phyloP scores from a whole-genome alignment of 1,140 invertebrate species.

The Drosophila truncata region DNA sequence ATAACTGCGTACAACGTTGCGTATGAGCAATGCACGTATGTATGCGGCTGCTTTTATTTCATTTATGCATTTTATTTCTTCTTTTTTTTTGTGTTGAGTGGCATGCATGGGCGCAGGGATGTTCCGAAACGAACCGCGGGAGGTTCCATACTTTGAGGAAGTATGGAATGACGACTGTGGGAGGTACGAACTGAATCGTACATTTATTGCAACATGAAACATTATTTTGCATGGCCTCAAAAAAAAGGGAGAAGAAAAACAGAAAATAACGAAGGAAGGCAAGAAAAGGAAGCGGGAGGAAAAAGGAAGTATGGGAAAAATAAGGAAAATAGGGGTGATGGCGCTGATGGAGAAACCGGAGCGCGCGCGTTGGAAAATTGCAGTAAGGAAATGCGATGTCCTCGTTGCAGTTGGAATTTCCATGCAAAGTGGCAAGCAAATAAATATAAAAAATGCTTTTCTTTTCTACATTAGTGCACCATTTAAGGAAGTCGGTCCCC shows the following conservation, averaged over 20 bases:
- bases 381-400: constrained; percentile 80
- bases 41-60: constrained; percentile 39
- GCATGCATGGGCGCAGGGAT: constrained; percentile 39
- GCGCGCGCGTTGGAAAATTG: constrained; percentile 72
- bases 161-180: constrained; percentile 21
- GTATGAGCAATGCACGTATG: constrained; percentile 62
- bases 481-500: constrained; percentile 70
- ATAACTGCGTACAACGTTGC: constrained; percentile 75
- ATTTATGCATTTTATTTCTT: constrained; percentile 25
- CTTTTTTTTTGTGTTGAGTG: constrained; percentile 27
- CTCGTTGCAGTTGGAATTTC: constrained; percentile 64
- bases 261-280: constrained; percentile 41
- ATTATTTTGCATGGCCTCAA: constrained; percentile 83
- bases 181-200: constrained; percentile 56
- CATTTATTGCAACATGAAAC: constrained; percentile 84
- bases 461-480: constrained; percentile 75
- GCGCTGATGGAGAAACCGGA: constrained; percentile 36
- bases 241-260: constrained; percentile 18
- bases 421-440: constrained; percentile 71
- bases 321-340: constrained; percentile 16
- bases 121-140: constrained; percentile 24
- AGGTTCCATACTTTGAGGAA: constrained; percentile 9
- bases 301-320: constrained; percentile 18
- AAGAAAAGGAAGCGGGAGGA: constrained; percentile 25
- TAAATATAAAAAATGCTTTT: constrained; percentile 74